phyloP scores from a whole-genome alignment of 2,113 vertebrate genomes.

The Hemiprocne comata region DNA sequence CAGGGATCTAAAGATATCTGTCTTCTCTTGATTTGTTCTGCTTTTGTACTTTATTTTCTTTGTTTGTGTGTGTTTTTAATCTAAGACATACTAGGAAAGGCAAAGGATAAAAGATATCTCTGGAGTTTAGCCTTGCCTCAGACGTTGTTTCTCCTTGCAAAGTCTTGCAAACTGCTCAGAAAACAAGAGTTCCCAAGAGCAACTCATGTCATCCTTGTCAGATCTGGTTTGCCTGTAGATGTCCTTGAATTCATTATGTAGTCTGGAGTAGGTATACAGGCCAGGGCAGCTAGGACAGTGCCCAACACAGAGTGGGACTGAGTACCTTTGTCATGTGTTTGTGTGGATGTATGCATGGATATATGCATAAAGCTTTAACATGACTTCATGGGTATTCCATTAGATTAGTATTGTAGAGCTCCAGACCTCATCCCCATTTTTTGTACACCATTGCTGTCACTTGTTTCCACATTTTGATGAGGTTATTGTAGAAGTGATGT shows the following conservation, averaged over 20 bases:
- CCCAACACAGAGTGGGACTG: not conserved
- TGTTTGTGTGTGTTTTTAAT: not conserved
- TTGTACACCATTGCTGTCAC: fast-evolving
- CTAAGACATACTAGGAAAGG: not conserved
- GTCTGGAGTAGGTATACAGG: not conserved
- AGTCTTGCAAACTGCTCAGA: not conserved
- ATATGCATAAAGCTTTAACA: not conserved
- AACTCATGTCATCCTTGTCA: not conserved
- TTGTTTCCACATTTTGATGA: not conserved
- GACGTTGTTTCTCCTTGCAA: not conserved
- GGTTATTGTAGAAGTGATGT: not conserved
- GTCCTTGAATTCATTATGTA: not conserved
- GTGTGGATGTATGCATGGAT: not conserved
- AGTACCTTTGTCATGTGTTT: not conserved
- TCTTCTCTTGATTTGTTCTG: not conserved
- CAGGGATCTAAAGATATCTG: not conserved
- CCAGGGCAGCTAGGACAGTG: not conserved
- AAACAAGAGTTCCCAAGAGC: not conserved
- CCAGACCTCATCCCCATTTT: not conserved
- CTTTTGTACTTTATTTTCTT: not conserved
- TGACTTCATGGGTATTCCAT: not conserved
- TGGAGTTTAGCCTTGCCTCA: not conserved
- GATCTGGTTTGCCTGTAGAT: not conserved
- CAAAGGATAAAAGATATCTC: not conserved
- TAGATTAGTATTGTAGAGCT: not conserved